These are phyloP conservation scores for Triplophysa bombifrons DNA, from an alignment of 2,797 vertebrate genomes.

Conservation along the genomic window DNA sequence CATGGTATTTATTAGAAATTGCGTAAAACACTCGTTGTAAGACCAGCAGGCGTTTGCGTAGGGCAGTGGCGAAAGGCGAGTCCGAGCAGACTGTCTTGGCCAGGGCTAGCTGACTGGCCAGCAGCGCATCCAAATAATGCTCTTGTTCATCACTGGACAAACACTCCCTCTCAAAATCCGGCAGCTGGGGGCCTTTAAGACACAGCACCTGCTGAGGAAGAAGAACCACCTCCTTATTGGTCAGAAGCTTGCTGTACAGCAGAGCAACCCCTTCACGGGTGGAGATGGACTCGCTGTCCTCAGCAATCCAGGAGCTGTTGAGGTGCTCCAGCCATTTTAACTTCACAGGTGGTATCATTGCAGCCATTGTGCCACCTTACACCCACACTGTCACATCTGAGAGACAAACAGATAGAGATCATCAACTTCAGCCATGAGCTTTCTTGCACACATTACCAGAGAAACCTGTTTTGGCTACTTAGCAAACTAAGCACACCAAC, in stretches of 20 bases:
- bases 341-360: constrained; percentile 96
- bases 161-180: constrained; percentile 96
- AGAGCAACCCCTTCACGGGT: constrained; percentile 92
- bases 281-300: constrained; percentile 97
- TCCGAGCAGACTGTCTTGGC: constrained; percentile 98
- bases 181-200: constrained; percentile 96
- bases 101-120: constrained; percentile 95
- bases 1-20: constrained; percentile 97
- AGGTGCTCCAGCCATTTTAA: constrained; percentile 99
- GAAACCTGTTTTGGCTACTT: background rate
- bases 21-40: constrained; percentile 97
- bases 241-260: constrained; percentile 90
- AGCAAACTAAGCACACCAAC: background rate
- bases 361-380: constrained; percentile 87
- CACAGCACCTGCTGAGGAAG: constrained; percentile 97
- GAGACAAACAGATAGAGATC: constrained; percentile 5
- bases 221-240: constrained; percentile 95
- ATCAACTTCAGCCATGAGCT: background rate
- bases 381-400: constrained; percentile 85
- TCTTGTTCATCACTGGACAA: constrained; percentile 97
- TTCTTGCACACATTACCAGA: background rate
- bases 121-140: constrained; percentile 96
- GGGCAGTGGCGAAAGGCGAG: constrained; percentile 92
- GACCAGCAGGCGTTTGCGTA: constrained; percentile 92
- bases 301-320: constrained; percentile 98